Base-by-base conservation (phyloP, 2,888 invertebrate species). In the Meta bourneti region DNA sequence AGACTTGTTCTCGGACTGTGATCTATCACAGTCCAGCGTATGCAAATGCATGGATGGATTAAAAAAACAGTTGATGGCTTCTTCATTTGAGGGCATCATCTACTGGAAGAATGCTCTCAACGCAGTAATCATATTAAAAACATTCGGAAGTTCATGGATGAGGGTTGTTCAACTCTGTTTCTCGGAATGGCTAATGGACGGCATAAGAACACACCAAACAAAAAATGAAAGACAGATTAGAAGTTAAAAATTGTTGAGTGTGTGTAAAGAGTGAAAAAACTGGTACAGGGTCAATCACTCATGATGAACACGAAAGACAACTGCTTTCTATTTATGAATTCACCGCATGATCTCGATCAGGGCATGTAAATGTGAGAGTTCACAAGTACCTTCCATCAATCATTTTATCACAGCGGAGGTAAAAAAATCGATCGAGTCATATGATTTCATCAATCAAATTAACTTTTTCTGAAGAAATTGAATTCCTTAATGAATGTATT, bases 241-340 rank as follows among this genome's bases (percentile, higher is more conserved):
- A 49, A 52, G 79, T 79, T 79, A 79, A 79, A 52, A 79, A 79
- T 79, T 54, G 52, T 54, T 52, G n/a, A 52, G 34, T 34, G 34
- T 34, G 48, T 81, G 34, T 6, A 61, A 16, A 52, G 51, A 51
- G 61, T 74, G 34, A 75, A 79, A 54, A 74, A 74, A 74, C 20
- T 7, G 54, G 74, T 84, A n/a, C 49, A 78, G 78, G 86, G 86
- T 86, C 86, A 86, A 78, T 86, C 78, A 86, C 86, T 86, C 70
- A 70, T 8, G 70, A 51, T 70, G 51, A 86, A 78, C 86, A 77
- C 74, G 84, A 84, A 84, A 75, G 74, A 75, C 84, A 75, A 75
- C 54, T 84, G 61, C n/a, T 52, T 48, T 51, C 20, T 83, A 51
- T 51, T 51, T 52, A 51, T 52, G 9, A 19, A 72, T 51, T 71